Conservation (phyloP, 2,113 vertebrate genomes). For the Sula dactylatra region DNA sequence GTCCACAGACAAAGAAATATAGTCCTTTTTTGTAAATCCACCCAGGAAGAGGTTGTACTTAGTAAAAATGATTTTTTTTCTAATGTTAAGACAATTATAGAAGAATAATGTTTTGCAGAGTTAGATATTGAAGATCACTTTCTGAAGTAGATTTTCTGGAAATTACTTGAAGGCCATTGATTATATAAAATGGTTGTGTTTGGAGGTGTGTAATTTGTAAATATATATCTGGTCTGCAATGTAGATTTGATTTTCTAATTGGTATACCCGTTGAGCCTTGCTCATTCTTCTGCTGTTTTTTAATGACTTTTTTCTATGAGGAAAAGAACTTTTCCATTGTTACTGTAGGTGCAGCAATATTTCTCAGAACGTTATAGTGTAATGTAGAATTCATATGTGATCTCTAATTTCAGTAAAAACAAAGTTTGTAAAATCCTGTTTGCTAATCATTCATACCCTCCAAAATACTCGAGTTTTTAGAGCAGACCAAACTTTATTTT, state of each 20-base stretch:
- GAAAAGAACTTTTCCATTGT: background rate
- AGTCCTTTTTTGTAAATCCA: background rate
- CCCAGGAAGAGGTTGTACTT: background rate
- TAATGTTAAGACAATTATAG: background rate
- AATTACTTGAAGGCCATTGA: background rate
- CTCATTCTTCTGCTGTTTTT: background rate
- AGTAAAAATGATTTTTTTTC: background rate
- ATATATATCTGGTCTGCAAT: background rate
- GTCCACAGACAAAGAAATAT: background rate
- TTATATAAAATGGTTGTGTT: background rate
- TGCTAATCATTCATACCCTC: background rate
- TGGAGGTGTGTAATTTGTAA: background rate
- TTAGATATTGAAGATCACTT: background rate
- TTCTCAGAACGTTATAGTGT: background rate
- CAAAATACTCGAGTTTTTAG: background rate
- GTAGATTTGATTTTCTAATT: background rate
- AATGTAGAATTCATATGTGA: background rate
- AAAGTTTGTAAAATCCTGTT: background rate
- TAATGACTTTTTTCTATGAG: background rate
- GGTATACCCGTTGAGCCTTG: background rate
- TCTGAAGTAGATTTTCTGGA: background rate
- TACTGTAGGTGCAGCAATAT: background rate
- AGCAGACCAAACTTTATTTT: background rate
- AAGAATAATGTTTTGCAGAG: background rate
- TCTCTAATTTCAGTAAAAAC: background rate